Evolutionary conservation across 2,113 vertebrate genomes (phyloP).

Genomic region (Cinclus cinclus): DNA sequence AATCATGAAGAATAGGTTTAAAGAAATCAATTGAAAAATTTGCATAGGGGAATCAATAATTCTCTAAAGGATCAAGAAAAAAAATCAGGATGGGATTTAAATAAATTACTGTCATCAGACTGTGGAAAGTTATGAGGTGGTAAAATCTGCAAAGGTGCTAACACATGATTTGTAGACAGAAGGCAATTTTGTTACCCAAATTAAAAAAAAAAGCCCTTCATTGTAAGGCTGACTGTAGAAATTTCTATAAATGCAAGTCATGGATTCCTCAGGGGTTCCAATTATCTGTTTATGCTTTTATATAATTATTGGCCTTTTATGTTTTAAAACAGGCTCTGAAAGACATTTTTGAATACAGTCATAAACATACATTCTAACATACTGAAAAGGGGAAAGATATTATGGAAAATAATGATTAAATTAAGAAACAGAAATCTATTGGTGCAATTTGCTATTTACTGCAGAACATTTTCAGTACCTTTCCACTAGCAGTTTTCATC

Average conservation of each 20-base stretch:
- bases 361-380: background rate
- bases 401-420: background rate
- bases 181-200: background rate
- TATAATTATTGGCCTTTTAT: background rate
- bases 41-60: background rate
- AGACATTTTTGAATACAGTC: background rate
- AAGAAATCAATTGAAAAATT: background rate
- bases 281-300: background rate
- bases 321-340: background rate
- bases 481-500: constrained; percentile 97
- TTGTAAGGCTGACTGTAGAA: background rate
- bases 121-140: background rate
- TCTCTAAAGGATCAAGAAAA: background rate
- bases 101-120: background rate
- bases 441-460: background rate
- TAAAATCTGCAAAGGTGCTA: background rate
- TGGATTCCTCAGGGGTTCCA: background rate
- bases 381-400: background rate
- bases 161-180: background rate
- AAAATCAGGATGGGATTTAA: background rate
- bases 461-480: constrained; percentile 77
- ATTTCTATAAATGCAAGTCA: background rate
- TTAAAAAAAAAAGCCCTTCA: background rate
- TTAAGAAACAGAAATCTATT: background rate
- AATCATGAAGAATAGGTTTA: background rate